Evolutionary conservation across 2,888 invertebrate genomes (phyloP), one percentile per base, ranked within the genome.

Genomic region (Hybos culiciformis): DNA sequence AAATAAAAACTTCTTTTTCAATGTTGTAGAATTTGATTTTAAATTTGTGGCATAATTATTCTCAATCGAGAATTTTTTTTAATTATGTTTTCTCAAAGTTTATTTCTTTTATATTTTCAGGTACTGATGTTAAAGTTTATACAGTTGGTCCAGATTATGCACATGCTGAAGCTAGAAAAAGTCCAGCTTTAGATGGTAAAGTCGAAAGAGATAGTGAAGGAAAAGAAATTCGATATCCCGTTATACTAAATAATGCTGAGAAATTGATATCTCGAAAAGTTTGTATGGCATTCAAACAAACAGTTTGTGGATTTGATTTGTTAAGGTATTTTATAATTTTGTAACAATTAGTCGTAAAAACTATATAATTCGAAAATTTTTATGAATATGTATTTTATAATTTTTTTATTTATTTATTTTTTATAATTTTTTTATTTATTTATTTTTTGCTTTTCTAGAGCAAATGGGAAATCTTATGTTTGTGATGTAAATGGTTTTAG

Each of bases 401-500:
- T n/a, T n/a, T n/a, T n/a, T n/a, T n/a, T 39, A 14, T 21, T 7
- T 8, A 8, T 17, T 21, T 24, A 5, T 15, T 37, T 20, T 1
- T 29, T 32, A 18, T 19, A 36, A 23, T n/a, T 36, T 39, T 8
- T 29, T 5, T n/a, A 29, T n/a, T 5, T 5, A 12, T 12, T 29
- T n/a, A 12, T 24, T 39, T 40, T 41, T 47, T 47, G 44, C 46
- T 45, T 52, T 61, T 63, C 17, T 57, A 85, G 96, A 64, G 97
- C 98, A 17, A 97, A 92, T 70, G 98, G 98, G 39, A 91, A 93
- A 66, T 97, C 97, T 0, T 98, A 90, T 65, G 98, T 99, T 0
- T 98, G 98, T 69, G 98, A 99, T 71, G 98, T 99, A 4, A 99
- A 99, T 68, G 98, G 98, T 0, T 99, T 99, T 67, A 97, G 96